Conservation (phyloP, 1,140 invertebrate genomes). For the Meloidogyne exigua region DNA sequence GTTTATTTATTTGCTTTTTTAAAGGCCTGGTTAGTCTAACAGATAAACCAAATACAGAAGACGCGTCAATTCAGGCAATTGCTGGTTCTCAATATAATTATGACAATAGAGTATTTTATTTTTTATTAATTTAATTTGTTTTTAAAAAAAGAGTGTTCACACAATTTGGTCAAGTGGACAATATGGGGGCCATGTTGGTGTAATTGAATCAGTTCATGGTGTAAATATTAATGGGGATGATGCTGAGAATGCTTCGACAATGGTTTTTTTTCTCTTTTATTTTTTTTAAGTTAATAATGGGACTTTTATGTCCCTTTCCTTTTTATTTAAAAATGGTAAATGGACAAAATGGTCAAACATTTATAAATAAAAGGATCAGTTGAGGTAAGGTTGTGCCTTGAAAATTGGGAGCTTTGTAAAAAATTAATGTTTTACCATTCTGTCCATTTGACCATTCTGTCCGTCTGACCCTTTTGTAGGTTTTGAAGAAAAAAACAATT, state of each 20-base stretch:
- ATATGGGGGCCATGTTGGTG: slow-evolving; percentile 6
- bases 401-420: too few species aligned
- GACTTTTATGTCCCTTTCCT: not conserved
- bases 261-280: slow-evolving; percentile 8
- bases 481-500: too few species aligned
- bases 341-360: too few species aligned
- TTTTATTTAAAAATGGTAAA: too few species aligned
- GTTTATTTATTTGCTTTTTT: too few species aligned
- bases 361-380: too few species aligned
- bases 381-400: too few species aligned
- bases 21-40: slow-evolving; percentile 47
- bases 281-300: too few species aligned
- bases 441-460: too few species aligned
- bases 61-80: slow-evolving; percentile 56
- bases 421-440: too few species aligned
- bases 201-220: slow-evolving; percentile 9
- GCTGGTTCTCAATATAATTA: slow-evolving; percentile 61
- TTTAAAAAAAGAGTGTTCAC: slow-evolving; percentile 49
- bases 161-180: slow-evolving; percentile 52
- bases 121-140: not conserved
- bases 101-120: slow-evolving; percentile 54
- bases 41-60: slow-evolving; percentile 59
- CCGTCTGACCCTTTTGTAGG: too few species aligned
- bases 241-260: slow-evolving; percentile 24
- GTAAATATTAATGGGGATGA: slow-evolving; percentile 17